Conservation (phyloP, 2,113 vertebrate species). For the Symphodus melops region DNA sequence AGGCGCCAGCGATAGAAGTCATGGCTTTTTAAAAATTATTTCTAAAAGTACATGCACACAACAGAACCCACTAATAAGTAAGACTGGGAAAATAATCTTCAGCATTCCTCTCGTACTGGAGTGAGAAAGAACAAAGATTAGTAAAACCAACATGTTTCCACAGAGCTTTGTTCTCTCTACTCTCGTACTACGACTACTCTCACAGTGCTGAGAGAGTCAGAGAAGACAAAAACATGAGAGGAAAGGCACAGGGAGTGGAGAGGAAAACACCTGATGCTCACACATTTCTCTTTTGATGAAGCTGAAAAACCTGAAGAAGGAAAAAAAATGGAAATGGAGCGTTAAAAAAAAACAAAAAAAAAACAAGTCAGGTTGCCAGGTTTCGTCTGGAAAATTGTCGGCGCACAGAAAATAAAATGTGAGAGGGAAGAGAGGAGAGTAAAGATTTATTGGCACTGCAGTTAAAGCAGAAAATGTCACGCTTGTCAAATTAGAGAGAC, state of each 20-base stretch:
- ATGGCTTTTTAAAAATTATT: neutral
- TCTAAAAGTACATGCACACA: neutral
- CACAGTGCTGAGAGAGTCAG: constrained; percentile 28
- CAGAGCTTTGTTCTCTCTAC: constrained; percentile 29
- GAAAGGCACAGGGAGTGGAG: neutral
- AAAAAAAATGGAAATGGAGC: neutral
- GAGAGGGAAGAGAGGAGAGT: neutral
- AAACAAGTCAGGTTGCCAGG: neutral
- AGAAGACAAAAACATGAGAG: constrained; percentile 6
- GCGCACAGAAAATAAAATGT: neutral
- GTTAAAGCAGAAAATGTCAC: neutral
- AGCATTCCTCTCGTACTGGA: neutral
- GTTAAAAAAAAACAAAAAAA: too few species aligned
- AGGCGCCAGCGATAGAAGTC: too few species aligned
- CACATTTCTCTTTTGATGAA: constrained; percentile 5
- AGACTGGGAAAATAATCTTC: neutral
- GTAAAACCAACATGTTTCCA: constrained; percentile 33
- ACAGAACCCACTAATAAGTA: constrained; percentile 1
- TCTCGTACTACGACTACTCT: constrained; percentile 8
- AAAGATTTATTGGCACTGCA: neutral
- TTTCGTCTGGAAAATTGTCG: neutral
- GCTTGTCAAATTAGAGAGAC: neutral
- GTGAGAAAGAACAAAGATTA: constrained; percentile 22
- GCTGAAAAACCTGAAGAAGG: neutral
- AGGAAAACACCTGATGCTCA: constrained; percentile 41